A percentile compares a stretch with the other conserved stretches of the same genome.
Conservation (phyloP, 2,797 vertebrate genomes). For the Sitta carolinensis region DNA sequence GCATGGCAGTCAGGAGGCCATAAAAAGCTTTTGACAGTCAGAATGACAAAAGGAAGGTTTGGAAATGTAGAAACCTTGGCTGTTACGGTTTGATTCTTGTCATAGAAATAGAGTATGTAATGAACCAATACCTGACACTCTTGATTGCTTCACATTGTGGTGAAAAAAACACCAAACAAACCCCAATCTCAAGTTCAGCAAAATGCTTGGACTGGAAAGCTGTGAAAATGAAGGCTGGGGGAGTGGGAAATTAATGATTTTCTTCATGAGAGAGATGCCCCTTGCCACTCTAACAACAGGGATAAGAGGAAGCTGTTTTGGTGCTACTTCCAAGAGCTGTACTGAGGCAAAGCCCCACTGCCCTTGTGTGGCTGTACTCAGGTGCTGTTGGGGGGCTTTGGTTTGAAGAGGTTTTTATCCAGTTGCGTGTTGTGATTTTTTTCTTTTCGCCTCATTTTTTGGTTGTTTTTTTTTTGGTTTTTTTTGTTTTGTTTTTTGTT, state of each 20-base stretch:
- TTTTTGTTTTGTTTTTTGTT: neutral
- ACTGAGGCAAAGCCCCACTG: neutral
- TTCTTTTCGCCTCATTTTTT: neutral
- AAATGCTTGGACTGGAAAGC: neutral
- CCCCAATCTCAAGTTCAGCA: neutral
- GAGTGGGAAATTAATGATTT: neutral
- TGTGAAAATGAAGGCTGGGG: accelerated
- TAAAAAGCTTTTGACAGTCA: neutral
- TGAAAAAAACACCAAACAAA: neutral
- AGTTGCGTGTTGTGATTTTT: neutral
- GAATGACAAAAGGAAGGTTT: neutral
- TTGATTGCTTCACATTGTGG: neutral
- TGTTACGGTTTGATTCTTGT: neutral
- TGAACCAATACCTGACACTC: neutral
- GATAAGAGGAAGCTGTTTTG: neutral
- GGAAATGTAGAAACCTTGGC: neutral
- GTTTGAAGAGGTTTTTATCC: neutral
- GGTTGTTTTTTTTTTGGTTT: neutral
- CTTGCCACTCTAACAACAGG: neutral
- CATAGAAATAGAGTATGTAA: neutral
- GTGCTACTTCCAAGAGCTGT: neutral
- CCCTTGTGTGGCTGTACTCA: neutral
- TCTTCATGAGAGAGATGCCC: neutral
- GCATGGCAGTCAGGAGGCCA: neutral
- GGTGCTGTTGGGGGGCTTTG: neutral